Conservation (phyloP, 1,140 invertebrate species). For the Drosophila sp. region DNA sequence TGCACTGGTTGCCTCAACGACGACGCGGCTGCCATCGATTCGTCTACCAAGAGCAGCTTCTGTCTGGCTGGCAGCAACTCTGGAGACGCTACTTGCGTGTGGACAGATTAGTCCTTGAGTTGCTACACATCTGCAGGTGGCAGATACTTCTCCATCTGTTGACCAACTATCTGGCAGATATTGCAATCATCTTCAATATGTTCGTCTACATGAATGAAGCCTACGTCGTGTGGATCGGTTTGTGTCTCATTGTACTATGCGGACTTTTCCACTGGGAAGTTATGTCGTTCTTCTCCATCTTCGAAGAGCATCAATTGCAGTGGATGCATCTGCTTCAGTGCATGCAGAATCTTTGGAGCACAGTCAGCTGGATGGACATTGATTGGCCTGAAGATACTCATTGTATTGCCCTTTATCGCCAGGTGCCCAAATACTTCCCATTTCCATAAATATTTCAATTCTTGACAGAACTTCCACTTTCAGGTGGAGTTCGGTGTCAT, state of each 20-base stretch:
- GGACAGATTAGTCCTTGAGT: slow-evolving; percentile 25
- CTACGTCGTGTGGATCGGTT: slow-evolving; percentile 10
- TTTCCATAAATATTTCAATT: neutral
- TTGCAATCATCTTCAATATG: slow-evolving; percentile 53
- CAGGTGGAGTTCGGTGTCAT: slow-evolving; percentile 58
- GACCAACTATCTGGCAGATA: slow-evolving; percentile 46
- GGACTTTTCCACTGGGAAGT: slow-evolving; percentile 5
- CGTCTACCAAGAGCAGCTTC: slow-evolving; percentile 46
- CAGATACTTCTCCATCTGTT: slow-evolving; percentile 56
- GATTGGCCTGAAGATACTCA: neutral
- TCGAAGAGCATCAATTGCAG: neutral
- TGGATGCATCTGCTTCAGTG: slow-evolving; percentile 4
- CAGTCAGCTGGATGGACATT: neutral
- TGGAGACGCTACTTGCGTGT: slow-evolving; percentile 43
- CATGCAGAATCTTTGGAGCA: slow-evolving; percentile 13
- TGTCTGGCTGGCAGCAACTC: slow-evolving; percentile 46
- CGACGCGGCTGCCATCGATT: slow-evolving; percentile 20
- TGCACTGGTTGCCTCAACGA: slow-evolving; percentile 7
- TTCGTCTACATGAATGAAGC: slow-evolving; percentile 28
- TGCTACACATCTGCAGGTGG: slow-evolving; percentile 44
- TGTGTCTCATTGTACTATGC: neutral
- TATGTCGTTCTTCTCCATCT: slow-evolving; percentile 24
- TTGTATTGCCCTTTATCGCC: slow-evolving; percentile 24
- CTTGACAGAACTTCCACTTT: too few relatives aligned
- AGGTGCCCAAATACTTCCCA: slow-evolving; percentile 32